Conservation (phyloP, 2,113 vertebrate genomes). For the Malurus melanocephalus region DNA sequence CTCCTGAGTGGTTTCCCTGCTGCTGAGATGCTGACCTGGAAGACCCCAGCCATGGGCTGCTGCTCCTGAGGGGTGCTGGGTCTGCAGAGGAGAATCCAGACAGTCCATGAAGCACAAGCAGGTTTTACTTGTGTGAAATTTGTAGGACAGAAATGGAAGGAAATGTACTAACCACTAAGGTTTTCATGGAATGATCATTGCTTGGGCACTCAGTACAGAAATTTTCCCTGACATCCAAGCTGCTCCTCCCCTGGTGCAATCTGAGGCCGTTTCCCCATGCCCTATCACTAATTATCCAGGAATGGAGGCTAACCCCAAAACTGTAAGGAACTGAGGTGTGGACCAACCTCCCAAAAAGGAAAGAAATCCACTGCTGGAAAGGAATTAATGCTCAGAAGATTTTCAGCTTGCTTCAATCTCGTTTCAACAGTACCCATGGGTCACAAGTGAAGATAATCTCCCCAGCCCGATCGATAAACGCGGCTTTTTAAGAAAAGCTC, state of each 20-base stretch:
- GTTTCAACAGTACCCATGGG: background rate
- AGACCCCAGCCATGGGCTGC: background rate
- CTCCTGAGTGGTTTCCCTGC: background rate
- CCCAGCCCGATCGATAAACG: fast-evolving
- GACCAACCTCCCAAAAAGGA: background rate
- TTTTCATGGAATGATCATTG: background rate
- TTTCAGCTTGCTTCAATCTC: background rate
- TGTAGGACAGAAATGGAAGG: background rate
- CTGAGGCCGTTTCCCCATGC: background rate
- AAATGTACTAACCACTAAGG: background rate
- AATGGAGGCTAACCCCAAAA: background rate
- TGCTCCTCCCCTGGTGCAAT: background rate
- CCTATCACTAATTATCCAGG: background rate
- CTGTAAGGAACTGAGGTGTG: background rate
- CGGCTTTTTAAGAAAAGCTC: background rate
- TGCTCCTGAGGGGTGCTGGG: background rate
- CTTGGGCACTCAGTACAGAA: background rate
- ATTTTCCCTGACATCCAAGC: background rate
- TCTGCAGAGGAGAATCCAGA: background rate
- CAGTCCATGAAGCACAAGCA: fast-evolving
- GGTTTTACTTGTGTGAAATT: background rate
- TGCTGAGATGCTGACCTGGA: background rate
- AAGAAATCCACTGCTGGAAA: background rate
- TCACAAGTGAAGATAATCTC: background rate
- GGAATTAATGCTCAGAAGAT: background rate